phyloP scores from a whole-genome alignment of 2,888 invertebrate genomes.

The Agonopterix heracliana region DNA sequence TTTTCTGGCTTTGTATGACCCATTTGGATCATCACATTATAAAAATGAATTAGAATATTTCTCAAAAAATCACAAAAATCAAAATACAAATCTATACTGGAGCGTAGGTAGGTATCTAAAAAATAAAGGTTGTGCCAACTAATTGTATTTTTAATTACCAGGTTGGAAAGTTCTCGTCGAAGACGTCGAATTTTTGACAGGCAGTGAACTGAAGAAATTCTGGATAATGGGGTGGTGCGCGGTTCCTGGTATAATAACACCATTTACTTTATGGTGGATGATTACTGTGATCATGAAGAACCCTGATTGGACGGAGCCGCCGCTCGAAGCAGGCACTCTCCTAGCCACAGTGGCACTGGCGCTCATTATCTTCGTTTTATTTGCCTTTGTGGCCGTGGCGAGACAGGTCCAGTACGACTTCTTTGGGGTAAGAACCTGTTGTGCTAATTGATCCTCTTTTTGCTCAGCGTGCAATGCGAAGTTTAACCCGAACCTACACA shows the following conservation, averaged over 20 bases:
- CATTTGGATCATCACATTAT: too few relatives aligned
- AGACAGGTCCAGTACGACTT: constrained; percentile 46
- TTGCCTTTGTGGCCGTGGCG: constrained; percentile 35
- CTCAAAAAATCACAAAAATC: too few relatives aligned
- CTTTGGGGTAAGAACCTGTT: constrained; percentile 27
- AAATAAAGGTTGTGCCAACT: too few relatives aligned
- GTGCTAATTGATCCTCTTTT: background rate
- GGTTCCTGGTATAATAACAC: constrained; percentile 31
- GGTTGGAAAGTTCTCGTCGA: constrained; percentile 51
- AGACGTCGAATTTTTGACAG: constrained; percentile 55
- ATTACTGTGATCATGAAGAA: constrained; percentile 17
- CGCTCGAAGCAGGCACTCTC: constrained; percentile 32
- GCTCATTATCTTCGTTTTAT: constrained; percentile 24
- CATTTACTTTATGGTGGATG: constrained; percentile 47
- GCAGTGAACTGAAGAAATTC: constrained; percentile 26
- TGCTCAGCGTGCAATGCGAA: background rate
- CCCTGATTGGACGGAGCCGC: constrained; percentile 28
- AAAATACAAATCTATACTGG: too few relatives aligned
- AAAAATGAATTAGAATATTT: too few relatives aligned
- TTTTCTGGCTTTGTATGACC: too few relatives aligned
- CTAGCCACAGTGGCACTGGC: constrained; percentile 19
- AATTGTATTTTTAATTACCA: constrained; percentile 14
- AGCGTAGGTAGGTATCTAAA: too few relatives aligned
- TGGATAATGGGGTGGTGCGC: constrained; percentile 56
- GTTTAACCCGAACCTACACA: background rate